Base-by-base conservation (phyloP, 1,140 invertebrate species). In the Notospermus geniculatus region DNA sequence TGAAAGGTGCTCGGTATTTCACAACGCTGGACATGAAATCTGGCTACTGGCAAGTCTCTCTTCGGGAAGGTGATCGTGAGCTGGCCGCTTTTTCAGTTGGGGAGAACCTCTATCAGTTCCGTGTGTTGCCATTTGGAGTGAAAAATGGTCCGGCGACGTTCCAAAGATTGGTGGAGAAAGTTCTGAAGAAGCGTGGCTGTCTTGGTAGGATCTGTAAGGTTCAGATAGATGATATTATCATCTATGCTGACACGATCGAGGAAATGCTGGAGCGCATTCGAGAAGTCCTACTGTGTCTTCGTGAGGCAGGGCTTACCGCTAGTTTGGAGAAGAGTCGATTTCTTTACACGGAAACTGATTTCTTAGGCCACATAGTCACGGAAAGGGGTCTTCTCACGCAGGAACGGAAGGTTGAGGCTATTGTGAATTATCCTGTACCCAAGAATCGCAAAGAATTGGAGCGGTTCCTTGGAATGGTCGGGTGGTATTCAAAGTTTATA, bases 271-370 rank as follows among this genome's bases (percentile, higher is more conserved):
- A 41, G 15, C 54, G 50, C 19, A 23, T 62, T 23, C 15, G n/a
- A 19, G 22, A 19, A 17, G 57, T 64, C 17, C 54, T 64, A 11
- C 1, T 54, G 15, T 50, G 57, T 17, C 41, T 68, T 7, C 9
- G 36, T n/a, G 57, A 59, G 22, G 66, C 60, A 28, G 55, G 30
- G 17, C 63, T 85, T 2, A 83, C 78, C 19, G 67, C 84, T 1
- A 84, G 81, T 29, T 64, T 79, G 2, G 60, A 72, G 55, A 83
- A 84, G 71, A 79, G 72, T 41, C 59, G 77, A 32, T 83, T 85
- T 64, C 76, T 71, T 28, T 58, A 73, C 52, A 63, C 56, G 2
- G n/a, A 54, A 36, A 54, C 69, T 2, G 39, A 54, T 7, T 70
- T 64, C 43, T 41, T 73, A 2, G 72, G 71, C 5, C 63, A 71